Percentiles rank a stretch among this genome's conserved stretches.
Conservation (phyloP, 2,797 vertebrate genomes). For the Vipera latastei region DNA sequence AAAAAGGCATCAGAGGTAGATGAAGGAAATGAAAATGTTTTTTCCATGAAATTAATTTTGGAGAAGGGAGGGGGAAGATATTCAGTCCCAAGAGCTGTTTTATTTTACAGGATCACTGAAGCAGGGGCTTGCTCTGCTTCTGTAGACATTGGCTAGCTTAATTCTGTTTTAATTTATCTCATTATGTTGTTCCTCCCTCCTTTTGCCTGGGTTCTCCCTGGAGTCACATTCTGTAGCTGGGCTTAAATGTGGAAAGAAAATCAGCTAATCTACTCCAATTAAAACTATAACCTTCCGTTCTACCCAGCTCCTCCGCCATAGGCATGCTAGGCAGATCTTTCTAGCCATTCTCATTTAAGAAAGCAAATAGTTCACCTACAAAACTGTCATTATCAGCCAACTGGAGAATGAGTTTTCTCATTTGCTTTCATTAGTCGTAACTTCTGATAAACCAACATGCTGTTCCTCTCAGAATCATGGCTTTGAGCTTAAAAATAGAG, state of each 20-base stretch:
- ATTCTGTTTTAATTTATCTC: neutral
- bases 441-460: constrained; percentile 33
- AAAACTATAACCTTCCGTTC: constrained; percentile 29
- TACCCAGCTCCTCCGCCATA: neutral
- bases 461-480: constrained; percentile 22
- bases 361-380: constrained; percentile 29
- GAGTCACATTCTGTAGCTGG: neutral
- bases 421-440: constrained; percentile 49
- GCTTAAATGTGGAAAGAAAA: constrained; percentile 1
- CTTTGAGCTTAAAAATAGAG: constrained; percentile 39
- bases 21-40: neutral
- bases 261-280: neutral
- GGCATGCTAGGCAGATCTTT: neutral
- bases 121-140: neutral
- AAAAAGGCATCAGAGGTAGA: neutral
- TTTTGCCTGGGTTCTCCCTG: neutral
- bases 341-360: neutral
- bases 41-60: neutral
- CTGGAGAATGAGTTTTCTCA: constrained; percentile 20
- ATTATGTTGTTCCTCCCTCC: neutral
- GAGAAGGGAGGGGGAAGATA: neutral
- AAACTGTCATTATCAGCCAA: constrained; percentile 28
- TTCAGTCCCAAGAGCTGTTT: neutral
- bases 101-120: neutral
- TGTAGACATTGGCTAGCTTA: constrained; percentile 13